These are phyloP conservation scores for Junonia oenone DNA, from an alignment of 2,888 invertebrate genomes.

Conservation along the genomic window DNA sequence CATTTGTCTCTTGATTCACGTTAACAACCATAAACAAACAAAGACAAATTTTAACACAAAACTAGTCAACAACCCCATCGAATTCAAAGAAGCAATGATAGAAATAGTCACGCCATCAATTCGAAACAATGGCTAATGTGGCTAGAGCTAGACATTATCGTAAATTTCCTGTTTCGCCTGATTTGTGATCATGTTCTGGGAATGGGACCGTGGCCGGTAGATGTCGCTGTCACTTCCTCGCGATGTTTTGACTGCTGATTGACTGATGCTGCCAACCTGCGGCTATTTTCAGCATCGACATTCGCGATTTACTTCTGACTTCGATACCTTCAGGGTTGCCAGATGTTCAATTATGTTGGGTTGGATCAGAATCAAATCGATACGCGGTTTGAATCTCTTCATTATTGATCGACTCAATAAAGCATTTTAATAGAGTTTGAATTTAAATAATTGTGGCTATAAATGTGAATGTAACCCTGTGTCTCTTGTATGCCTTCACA, in stretches of 20 bases:
- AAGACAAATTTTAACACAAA: not conserved
- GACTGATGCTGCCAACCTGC: constrained; percentile 56
- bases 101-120: constrained; percentile 12
- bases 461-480: no score
- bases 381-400: not conserved
- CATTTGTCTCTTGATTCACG: not conserved
- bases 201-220: constrained; percentile 36
- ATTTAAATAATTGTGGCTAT: no score
- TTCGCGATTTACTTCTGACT: constrained; percentile 16
- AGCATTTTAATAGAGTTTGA: no score
- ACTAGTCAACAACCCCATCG: not conserved
- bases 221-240: constrained; percentile 35
- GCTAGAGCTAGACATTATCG: constrained; percentile 24
- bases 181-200: constrained; percentile 46
- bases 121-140: constrained; percentile 27
- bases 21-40: not conserved
- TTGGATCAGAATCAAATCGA: not conserved
- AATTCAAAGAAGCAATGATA: constrained; percentile 11
- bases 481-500: no score
- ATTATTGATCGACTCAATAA: no score
- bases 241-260: constrained; percentile 72
- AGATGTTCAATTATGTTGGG: constrained; percentile 10
- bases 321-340: constrained; percentile 21
- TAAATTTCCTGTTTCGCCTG: constrained; percentile 32
- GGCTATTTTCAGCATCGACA: constrained; percentile 33